A percentile compares a stretch with the other conserved stretches of the same genome.
Conservation (phyloP, 2,797 vertebrate genomes). For the Danio jaintianensis region DNA sequence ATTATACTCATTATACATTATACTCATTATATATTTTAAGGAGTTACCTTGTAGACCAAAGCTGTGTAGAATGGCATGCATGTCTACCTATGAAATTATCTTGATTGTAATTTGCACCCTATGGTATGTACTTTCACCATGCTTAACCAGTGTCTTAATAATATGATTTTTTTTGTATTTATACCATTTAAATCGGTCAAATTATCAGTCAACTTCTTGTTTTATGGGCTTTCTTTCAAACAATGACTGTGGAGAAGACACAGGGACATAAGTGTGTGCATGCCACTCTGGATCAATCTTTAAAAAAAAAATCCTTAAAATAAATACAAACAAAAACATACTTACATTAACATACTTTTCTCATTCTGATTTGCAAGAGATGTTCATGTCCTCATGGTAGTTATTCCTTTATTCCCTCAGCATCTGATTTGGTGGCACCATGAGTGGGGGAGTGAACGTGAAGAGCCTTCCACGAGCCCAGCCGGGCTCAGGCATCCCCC, state of each 20-base stretch:
- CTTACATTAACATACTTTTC: too few relatives aligned
- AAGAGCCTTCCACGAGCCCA: constrained; percentile 75
- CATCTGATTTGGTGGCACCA: constrained; percentile 64
- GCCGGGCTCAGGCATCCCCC: constrained; percentile 84
- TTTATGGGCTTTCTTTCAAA: not conserved
- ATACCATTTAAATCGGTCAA: not conserved
- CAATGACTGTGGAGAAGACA: not conserved
- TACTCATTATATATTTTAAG: not conserved
- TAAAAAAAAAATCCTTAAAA: not conserved
- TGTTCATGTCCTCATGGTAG: not conserved
- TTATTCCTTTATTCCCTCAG: constrained; percentile 43
- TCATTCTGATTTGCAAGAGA: too few relatives aligned
- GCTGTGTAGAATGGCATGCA: not conserved
- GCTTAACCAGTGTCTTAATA: not conserved
- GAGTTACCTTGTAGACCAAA: not conserved
- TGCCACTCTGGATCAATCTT: constrained; percentile 3
- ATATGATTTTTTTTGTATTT: not conserved
- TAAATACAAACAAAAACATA: not conserved
- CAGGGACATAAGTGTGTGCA: not conserved
- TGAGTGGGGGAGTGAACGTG: constrained; percentile 85
- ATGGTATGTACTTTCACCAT: not conserved
- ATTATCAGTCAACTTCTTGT: not conserved
- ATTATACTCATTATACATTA: not conserved
- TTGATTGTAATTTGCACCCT: not conserved
- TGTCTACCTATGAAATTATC: not conserved